Conservation (phyloP, 2,888 invertebrate genomes). For the Clitarchus hookeri region DNA sequence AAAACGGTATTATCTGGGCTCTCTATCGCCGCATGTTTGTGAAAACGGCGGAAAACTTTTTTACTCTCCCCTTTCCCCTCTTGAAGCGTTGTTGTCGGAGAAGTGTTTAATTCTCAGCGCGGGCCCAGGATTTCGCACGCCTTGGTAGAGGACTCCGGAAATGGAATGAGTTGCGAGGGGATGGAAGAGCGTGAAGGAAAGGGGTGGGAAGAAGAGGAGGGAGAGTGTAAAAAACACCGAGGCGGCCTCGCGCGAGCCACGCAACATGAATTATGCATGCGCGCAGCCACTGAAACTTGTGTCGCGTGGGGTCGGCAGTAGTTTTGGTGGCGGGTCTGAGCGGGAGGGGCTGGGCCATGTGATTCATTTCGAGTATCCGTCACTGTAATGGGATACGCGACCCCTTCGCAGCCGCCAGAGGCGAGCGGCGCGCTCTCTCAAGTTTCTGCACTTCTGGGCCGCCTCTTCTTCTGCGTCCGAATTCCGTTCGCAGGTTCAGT, state of each 20-base stretch:
- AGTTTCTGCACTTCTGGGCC: neutral
- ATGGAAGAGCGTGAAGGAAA: neutral
- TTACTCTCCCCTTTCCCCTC: neutral
- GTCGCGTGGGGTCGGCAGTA: neutral
- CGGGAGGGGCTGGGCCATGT: neutral
- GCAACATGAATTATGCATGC: neutral
- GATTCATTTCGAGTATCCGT: slow-evolving; percentile 14
- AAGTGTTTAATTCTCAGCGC: neutral
- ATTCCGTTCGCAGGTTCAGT: too few species aligned
- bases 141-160: neutral
- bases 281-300: neutral
- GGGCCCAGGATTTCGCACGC: neutral
- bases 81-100: neutral
- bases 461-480: too few species aligned
- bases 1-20: neutral
- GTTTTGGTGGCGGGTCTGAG: neutral
- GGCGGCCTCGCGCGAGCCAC: neutral
- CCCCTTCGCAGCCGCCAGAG: neutral
- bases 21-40: neutral
- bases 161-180: neutral
- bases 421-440: neutral
- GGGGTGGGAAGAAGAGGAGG: neutral
- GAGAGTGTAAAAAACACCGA: neutral
- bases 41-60: neutral
- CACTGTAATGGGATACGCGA: neutral